Evolutionary conservation across 1,140 invertebrate genomes (phyloP).

Genomic region (Brachystomella parvula): DNA sequence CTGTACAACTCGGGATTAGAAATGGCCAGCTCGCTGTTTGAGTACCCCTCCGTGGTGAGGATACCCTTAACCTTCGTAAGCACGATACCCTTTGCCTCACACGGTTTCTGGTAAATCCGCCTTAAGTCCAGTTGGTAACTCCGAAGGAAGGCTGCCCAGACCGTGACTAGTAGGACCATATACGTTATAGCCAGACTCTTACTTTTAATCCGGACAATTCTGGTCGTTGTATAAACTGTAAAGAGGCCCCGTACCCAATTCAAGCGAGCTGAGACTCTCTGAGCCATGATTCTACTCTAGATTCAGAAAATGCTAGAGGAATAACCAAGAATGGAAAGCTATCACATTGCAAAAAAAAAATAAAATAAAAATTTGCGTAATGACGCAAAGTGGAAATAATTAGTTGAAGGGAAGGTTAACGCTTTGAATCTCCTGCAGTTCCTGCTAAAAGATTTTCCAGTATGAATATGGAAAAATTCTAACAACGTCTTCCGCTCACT

Average conservation of each 20-base stretch:
- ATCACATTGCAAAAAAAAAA: too few relatives aligned
- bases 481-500: too few relatives aligned
- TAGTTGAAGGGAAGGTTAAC: too few relatives aligned
- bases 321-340: too few relatives aligned
- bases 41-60: conserved; percentile 16
- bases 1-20: conserved; percentile 16
- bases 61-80: conserved; percentile 27
- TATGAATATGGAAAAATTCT: too few relatives aligned
- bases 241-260: not conserved
- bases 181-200: conserved; percentile 18
- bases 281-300: too few relatives aligned
- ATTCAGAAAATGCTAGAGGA: too few relatives aligned
- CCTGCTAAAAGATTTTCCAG: too few relatives aligned
- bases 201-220: conserved; percentile 22
- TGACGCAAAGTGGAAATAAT: too few relatives aligned
- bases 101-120: conserved; percentile 25
- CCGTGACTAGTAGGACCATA: conserved; percentile 5
- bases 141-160: conserved; percentile 24
- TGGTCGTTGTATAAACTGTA: conserved; percentile 19
- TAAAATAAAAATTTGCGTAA: too few relatives aligned
- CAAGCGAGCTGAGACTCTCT: not conserved
- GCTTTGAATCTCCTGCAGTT: too few relatives aligned
- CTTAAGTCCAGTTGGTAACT: conserved; percentile 23
- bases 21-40: conserved; percentile 11
- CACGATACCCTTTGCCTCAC: conserved; percentile 14